Evolutionary conservation across 2,888 invertebrate species (phyloP).

Genomic region (Steinernema hermaphroditum): DNA sequence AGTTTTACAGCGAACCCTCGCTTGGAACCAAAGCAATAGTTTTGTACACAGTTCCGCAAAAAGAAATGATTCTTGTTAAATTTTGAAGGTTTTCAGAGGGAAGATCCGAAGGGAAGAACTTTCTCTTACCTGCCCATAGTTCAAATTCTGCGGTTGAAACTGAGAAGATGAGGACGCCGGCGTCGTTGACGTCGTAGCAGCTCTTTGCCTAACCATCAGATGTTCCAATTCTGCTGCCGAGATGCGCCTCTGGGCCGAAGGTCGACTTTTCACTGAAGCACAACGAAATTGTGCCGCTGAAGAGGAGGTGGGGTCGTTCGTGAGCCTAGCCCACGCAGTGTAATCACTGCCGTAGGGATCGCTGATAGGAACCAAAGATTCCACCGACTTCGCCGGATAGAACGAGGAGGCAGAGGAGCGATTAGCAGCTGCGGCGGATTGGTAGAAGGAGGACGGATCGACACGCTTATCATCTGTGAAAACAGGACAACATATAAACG

Average conservation of each 20-base stretch:
- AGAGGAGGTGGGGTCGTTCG: not conserved
- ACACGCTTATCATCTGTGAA: conserved; percentile 22
- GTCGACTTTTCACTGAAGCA: conserved; percentile 53
- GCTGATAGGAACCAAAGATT: not conserved
- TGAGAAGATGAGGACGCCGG: not conserved
- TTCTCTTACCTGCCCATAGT: not conserved
- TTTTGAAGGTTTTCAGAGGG: not conserved
- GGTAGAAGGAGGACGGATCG: not conserved
- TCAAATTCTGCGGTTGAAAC: conserved; percentile 12
- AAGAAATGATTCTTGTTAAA: not conserved
- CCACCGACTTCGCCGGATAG: not conserved
- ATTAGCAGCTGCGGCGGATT: conserved; percentile 9
- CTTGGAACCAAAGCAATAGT: not conserved
- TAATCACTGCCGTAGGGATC: conserved; percentile 2
- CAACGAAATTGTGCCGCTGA: conserved; percentile 39
- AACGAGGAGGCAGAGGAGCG: not conserved
- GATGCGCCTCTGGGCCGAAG: conserved; percentile 78
- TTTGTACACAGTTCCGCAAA: not conserved
- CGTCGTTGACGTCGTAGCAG: not conserved
- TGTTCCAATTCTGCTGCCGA: conserved; percentile 89
- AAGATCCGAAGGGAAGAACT: not conserved
- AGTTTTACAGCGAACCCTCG: too few relatives aligned
- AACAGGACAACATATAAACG: not conserved
- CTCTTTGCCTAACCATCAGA: conserved; percentile 80
- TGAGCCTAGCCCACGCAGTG: not conserved